phyloP scores from a whole-genome alignment of 2,797 vertebrate species.

The Oryzias dopingdopingensis region DNA sequence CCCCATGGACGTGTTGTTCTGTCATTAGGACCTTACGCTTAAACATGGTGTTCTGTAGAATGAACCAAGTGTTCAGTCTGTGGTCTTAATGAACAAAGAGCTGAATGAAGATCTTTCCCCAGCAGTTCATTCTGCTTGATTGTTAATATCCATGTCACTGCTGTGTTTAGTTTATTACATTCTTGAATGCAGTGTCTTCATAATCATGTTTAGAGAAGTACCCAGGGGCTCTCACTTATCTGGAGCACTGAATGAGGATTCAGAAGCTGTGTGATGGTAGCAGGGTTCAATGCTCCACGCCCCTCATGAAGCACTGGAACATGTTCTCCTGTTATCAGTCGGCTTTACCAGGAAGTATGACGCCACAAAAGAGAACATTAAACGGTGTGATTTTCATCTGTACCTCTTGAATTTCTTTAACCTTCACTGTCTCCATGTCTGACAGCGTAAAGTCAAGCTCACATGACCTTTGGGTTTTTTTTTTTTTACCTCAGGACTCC shows the following conservation, averaged over 20 bases:
- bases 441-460: conserved; percentile 52
- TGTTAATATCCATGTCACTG: conserved; percentile 37
- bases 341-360: too few relatives aligned
- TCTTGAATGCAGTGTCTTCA: conserved; percentile 26
- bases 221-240: conserved; percentile 48
- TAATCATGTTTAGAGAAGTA: conserved; percentile 34
- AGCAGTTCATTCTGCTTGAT: conserved; percentile 13
- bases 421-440: conserved; percentile 67
- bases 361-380: too few relatives aligned
- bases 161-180: conserved; percentile 28
- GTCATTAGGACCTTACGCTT: too few relatives aligned
- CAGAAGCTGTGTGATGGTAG: conserved; percentile 41
- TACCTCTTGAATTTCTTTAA: conserved; percentile 56
- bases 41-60: too few relatives aligned
- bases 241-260: conserved; percentile 35
- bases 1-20: too few relatives aligned
- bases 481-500: conserved; percentile 42
- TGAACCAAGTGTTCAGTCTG: too few relatives aligned
- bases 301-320: conserved; percentile 14
- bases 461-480: conserved; percentile 65
- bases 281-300: conserved; percentile 33
- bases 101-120: not conserved
- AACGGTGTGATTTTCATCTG: conserved; percentile 45
- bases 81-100: too few relatives aligned
- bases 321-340: conserved; percentile 1